Evolutionary conservation across 2,888 invertebrate genomes (phyloP).

Genomic region (Lordiphosa andalusiaca): DNA sequence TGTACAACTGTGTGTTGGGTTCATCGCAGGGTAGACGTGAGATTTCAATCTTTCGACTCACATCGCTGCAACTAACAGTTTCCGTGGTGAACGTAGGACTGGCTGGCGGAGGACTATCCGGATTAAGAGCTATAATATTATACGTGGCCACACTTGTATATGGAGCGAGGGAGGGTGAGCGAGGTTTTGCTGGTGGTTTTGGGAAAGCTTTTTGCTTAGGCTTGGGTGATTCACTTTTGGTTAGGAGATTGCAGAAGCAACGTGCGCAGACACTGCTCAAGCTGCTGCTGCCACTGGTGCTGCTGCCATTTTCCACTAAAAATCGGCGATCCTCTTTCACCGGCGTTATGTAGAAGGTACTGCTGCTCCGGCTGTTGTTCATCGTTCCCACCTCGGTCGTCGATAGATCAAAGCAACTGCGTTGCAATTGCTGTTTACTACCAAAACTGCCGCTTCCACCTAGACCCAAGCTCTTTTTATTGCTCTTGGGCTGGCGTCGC

Average conservation of each 20-base stretch:
- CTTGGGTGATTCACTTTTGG: constrained; percentile 10
- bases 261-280: constrained; percentile 73
- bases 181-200: constrained; percentile 42
- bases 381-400: background rate
- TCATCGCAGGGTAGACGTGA: constrained; percentile 55
- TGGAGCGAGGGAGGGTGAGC: constrained; percentile 62
- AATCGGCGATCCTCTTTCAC: constrained; percentile 53
- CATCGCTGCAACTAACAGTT: constrained; percentile 65
- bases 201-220: constrained; percentile 34
- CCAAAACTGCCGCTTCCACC: constrained; percentile 64
- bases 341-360: constrained; percentile 75
- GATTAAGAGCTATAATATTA: constrained; percentile 33
- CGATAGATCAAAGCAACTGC: constrained; percentile 79
- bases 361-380: constrained; percentile 52
- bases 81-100: constrained; percentile 57
- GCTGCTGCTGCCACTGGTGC: constrained; percentile 41
- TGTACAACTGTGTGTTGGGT: constrained; percentile 40
- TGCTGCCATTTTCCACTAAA: constrained; percentile 30
- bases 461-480: constrained; percentile 60
- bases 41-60: constrained; percentile 64
- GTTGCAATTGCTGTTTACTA: constrained; percentile 76
- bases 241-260: constrained; percentile 74
- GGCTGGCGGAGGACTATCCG: constrained; percentile 52
- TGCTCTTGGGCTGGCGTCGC: constrained; percentile 82
- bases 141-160: constrained; percentile 57